These are phyloP conservation scores for Xanthia icteritia DNA, from an alignment of 2,888 invertebrate genomes.

Conservation along the genomic window DNA sequence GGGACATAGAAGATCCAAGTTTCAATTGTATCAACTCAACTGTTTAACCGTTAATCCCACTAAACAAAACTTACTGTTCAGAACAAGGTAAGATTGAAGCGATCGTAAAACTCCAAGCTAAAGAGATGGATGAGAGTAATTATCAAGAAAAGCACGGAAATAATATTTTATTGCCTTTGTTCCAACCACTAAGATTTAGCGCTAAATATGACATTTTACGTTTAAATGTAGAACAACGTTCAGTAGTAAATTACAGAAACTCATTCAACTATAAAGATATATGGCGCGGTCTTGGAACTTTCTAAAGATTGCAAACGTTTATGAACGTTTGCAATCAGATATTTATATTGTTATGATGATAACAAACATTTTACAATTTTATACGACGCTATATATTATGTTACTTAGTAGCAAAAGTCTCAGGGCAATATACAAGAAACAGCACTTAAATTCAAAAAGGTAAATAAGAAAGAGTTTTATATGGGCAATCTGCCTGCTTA, in stretches of 20 bases:
- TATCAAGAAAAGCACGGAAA: slow-evolving; percentile 53
- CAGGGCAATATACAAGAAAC: background rate
- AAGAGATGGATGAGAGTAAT: background rate
- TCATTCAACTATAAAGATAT: slow-evolving; percentile 49
- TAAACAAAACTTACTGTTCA: background rate
- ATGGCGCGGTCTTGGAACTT: slow-evolving; percentile 51
- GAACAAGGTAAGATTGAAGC: background rate
- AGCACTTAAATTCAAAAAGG: background rate
- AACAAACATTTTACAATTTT: slow-evolving; percentile 13
- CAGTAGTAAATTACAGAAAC: slow-evolving; percentile 57
- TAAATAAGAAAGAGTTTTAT: slow-evolving; percentile 3
- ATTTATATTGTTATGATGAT: slow-evolving; percentile 44
- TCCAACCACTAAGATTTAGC: slow-evolving; percentile 33
- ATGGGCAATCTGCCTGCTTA: background rate
- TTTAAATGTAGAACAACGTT: slow-evolving; percentile 52
- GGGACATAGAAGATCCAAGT: background rate
- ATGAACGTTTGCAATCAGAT: slow-evolving; percentile 21
- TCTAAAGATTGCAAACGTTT: slow-evolving; percentile 57
- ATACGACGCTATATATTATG: background rate
- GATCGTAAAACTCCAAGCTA: background rate
- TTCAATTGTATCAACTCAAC: background rate
- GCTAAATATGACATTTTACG: slow-evolving; percentile 37
- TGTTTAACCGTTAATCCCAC: background rate
- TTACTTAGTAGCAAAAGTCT: slow-evolving; percentile 12
- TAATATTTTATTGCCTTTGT: slow-evolving; percentile 66